phyloP scores from a whole-genome alignment of 2,888 invertebrate species.

The Eremobia ochroleuca region DNA sequence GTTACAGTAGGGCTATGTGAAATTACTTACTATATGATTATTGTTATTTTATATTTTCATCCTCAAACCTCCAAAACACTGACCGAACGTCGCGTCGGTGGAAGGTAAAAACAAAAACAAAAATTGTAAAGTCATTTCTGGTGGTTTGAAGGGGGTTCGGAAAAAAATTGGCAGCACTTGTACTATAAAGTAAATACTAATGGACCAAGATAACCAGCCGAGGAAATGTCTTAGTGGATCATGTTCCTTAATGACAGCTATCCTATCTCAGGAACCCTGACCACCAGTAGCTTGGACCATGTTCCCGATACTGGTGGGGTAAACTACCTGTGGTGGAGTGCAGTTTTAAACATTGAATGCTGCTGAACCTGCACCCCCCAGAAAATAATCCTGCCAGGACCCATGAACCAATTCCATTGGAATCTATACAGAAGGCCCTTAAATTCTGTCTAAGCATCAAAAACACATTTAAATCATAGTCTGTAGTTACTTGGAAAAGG shows the following conservation, averaged over 20 bases:
- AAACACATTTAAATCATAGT: slow-evolving; percentile 26
- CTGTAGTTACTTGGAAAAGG: slow-evolving; percentile 38
- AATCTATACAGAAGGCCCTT: not conserved
- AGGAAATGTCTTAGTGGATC: not conserved
- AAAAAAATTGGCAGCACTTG: not conserved
- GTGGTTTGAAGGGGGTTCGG: not conserved
- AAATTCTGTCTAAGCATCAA: not conserved
- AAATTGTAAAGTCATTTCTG: too few relatives aligned
- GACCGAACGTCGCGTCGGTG: too few relatives aligned
- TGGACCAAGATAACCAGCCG: not conserved
- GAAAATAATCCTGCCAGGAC: not conserved
- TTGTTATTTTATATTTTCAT: too few relatives aligned
- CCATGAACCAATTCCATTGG: not conserved
- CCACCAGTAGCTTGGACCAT: not conserved
- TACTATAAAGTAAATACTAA: not conserved
- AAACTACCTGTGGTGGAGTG: not conserved
- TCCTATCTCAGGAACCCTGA: not conserved
- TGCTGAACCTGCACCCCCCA: not conserved
- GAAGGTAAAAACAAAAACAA: too few relatives aligned
- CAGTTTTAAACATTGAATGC: not conserved
- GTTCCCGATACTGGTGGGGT: not conserved
- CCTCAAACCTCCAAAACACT: too few relatives aligned
- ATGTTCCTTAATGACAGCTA: not conserved
- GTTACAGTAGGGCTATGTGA: too few relatives aligned
- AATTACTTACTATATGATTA: too few relatives aligned